These are phyloP conservation scores for Mnemiopsis leidyi DNA, from an alignment of 37 sponge, comb jelly and placozoan species.

Conservation along the genomic window DNA sequence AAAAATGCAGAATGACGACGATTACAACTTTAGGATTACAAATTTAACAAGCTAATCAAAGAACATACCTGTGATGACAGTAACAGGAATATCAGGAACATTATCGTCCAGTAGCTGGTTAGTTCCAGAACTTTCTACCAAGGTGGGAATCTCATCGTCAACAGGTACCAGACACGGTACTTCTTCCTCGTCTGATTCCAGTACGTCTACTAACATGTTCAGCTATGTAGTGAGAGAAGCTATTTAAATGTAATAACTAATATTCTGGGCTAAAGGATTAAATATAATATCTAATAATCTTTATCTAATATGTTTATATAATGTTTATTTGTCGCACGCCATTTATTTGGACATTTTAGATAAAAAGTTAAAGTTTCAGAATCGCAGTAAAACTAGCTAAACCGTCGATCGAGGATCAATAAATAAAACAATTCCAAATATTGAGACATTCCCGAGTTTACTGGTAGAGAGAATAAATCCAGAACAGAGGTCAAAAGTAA, in stretches of 20 bases:
- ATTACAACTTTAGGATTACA: too few relatives aligned
- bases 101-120: neutral
- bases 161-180: neutral
- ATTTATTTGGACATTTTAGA: too few relatives aligned
- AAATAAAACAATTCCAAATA: neutral
- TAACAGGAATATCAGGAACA: conserved; percentile 9
- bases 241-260: too few relatives aligned
- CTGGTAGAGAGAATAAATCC: neutral
- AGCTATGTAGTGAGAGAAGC: neutral
- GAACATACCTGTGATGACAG: conserved; percentile 33
- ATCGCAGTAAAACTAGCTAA: too few relatives aligned
- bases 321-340: too few relatives aligned
- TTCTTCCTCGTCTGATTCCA: neutral
- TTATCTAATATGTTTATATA: too few relatives aligned
- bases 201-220: neutral
- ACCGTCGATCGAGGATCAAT: too few relatives aligned
- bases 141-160: neutral
- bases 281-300: too few relatives aligned
- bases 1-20: too few relatives aligned
- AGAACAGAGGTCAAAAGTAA: neutral
- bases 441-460: neutral
- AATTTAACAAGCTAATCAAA: too few relatives aligned
- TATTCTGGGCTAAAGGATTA: too few relatives aligned
- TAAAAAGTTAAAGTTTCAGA: too few relatives aligned
- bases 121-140: neutral